Evolutionary conservation across 1,140 invertebrate genomes (phyloP).

Genomic region (Tachypleus tridentatus): DNA sequence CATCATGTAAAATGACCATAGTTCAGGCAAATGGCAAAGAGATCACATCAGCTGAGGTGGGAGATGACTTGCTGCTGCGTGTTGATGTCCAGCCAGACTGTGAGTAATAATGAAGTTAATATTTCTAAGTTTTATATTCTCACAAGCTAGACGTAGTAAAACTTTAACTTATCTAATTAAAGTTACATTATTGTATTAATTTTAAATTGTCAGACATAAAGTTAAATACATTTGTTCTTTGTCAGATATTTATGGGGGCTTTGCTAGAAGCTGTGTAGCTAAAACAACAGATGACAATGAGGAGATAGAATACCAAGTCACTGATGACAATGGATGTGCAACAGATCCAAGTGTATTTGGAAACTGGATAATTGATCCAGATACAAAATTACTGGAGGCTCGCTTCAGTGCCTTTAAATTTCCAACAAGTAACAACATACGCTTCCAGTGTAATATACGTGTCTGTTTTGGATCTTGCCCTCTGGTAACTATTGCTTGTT

Average conservation of each 20-base stretch:
- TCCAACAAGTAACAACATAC: constrained; percentile 82
- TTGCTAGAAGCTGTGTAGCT: constrained; percentile 80
- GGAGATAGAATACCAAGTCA: constrained; percentile 83
- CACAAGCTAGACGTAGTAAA: too few species aligned
- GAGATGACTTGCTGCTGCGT: constrained; percentile 77
- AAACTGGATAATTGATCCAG: constrained; percentile 77
- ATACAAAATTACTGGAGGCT: constrained; percentile 65
- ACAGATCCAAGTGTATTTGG: constrained; percentile 84
- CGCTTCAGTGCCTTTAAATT: constrained; percentile 93
- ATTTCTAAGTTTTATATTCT: too few species aligned
- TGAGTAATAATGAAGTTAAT: constrained; percentile 27
- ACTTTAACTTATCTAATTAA: too few species aligned
- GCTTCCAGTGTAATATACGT: constrained; percentile 90
- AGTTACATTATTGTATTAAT: too few species aligned
- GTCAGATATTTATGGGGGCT: constrained; percentile 81
- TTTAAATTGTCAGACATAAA: too few species aligned
- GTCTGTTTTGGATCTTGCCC: constrained; percentile 92
- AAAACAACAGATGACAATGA: constrained; percentile 75
- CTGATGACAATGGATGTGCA: constrained; percentile 85
- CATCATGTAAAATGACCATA: constrained; percentile 83
- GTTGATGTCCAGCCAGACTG: constrained; percentile 83
- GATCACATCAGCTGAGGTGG: constrained; percentile 81
- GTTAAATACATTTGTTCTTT: too few species aligned
- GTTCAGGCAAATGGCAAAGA: constrained; percentile 73
- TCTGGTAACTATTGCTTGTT: constrained; percentile 50